Evolutionary conservation across 2,113 vertebrate species (phyloP).

Genomic region (Erpornis zantholeuca): DNA sequence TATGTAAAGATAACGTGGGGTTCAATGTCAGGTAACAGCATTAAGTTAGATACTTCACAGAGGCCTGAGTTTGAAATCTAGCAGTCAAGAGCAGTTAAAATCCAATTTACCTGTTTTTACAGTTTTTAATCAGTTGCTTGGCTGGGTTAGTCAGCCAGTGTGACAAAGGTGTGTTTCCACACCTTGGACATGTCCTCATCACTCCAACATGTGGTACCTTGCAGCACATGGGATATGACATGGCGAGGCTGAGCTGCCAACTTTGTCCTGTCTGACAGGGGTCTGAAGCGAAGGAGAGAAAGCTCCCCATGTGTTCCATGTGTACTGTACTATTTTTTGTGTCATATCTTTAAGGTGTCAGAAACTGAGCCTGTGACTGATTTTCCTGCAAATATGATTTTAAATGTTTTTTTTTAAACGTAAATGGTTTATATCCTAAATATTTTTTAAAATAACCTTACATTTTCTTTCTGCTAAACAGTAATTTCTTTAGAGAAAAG

Average conservation of each 20-base stretch:
- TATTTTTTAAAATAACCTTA: neutral
- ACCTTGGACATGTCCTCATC: neutral
- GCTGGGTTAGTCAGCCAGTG: neutral
- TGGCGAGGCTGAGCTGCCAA: neutral
- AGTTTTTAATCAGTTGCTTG: neutral
- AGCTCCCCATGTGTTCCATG: fast-evolving
- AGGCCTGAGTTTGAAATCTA: neutral
- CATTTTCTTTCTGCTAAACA: neutral
- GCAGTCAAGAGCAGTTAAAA: neutral
- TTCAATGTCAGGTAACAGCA: neutral
- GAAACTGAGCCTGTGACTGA: neutral
- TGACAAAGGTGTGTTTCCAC: neutral
- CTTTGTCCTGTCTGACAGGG: neutral
- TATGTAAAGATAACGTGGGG: neutral
- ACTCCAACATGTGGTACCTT: neutral
- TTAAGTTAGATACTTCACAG: neutral
- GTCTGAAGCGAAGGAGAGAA: neutral
- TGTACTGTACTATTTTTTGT: neutral
- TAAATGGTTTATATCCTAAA: neutral
- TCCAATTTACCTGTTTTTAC: neutral
- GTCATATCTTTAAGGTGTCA: neutral
- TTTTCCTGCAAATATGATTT: neutral
- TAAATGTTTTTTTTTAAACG: neutral
- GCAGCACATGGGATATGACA: neutral
- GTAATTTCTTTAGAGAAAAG: neutral